phyloP scores from a whole-genome alignment of 2,797 vertebrate genomes.

The Xyrichtys novacula region DNA sequence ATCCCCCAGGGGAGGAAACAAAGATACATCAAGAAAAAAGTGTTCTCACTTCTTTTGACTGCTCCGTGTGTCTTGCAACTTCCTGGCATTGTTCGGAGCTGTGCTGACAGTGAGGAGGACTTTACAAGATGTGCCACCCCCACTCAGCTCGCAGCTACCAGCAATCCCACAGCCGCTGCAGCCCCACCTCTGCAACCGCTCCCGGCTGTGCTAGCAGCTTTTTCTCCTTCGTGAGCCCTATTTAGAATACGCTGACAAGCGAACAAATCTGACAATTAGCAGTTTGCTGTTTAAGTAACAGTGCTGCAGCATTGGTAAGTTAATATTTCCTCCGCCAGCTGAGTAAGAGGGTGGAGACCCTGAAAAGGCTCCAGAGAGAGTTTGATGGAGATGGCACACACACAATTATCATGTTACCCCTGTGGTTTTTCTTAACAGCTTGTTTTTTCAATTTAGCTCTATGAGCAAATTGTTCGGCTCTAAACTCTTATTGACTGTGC shows the following conservation, averaged over 20 bases:
- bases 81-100: slow-evolving; percentile 35
- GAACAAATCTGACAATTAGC: slow-evolving; percentile 79
- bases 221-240: slow-evolving; percentile 52
- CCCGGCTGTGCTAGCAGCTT: slow-evolving; percentile 66
- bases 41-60: slow-evolving; percentile 44
- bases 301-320: slow-evolving; percentile 41
- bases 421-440: slow-evolving; percentile 49
- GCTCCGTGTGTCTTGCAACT: slow-evolving; percentile 36
- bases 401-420: slow-evolving; percentile 57
- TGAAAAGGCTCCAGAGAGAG: slow-evolving; percentile 50
- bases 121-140: slow-evolving; percentile 33
- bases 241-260: slow-evolving; percentile 81
- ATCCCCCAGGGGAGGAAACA: slow-evolving; percentile 66
- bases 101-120: slow-evolving; percentile 30
- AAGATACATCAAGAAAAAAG: slow-evolving; percentile 34
- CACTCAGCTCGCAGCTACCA: slow-evolving; percentile 18
- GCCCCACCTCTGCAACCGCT: slow-evolving; percentile 50
- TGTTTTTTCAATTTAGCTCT: slow-evolving; percentile 57
- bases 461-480: slow-evolving; percentile 27
- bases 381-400: slow-evolving; percentile 57
- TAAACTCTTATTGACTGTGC: slow-evolving; percentile 24
- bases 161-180: slow-evolving; percentile 26
- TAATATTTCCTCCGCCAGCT: slow-evolving; percentile 67
- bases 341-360: slow-evolving; percentile 61
- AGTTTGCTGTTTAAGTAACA: slow-evolving; percentile 71